These are phyloP conservation scores for Menura novaehollandiae DNA, from an alignment of 2,113 vertebrate species.

Conservation along the genomic window DNA sequence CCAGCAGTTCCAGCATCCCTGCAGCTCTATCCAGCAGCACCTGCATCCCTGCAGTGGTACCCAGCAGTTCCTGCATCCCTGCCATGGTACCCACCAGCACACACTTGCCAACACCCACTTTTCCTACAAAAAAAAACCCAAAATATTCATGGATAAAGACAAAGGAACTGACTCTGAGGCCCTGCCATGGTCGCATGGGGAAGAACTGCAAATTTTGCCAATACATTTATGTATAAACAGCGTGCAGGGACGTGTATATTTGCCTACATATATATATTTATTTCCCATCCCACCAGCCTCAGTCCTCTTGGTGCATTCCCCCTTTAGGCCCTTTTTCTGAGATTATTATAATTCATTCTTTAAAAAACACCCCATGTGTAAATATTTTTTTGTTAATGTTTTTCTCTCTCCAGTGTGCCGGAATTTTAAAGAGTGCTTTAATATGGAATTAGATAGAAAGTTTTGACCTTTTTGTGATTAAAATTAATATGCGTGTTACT, in stretches of 20 bases:
- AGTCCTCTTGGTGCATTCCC: not conserved
- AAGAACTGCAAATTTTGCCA: not conserved
- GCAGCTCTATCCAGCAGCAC: too few relatives aligned
- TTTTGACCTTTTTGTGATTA: constrained; percentile 23
- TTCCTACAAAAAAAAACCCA: not conserved
- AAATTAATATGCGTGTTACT: not conserved
- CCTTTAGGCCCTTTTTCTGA: constrained; percentile 3
- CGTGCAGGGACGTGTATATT: rapidly evolving
- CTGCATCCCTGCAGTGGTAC: too few relatives aligned
- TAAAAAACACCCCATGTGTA: constrained; percentile 35
- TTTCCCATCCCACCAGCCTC: not conserved
- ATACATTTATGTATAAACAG: not conserved
- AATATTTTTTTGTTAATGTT: constrained; percentile 37
- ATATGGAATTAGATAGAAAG: constrained; percentile 7
- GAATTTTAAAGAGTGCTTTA: constrained; percentile 3
- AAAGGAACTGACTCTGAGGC: not conserved
- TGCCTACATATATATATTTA: not conserved
- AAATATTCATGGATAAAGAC: not conserved
- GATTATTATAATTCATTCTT: constrained; percentile 29
- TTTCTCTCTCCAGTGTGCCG: constrained; percentile 13
- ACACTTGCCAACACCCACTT: not conserved
- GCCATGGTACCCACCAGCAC: not conserved
- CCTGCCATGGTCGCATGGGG: not conserved
- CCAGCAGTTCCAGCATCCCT: not conserved
- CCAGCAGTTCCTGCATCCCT: too few relatives aligned